These are phyloP conservation scores for Lysandra coridon DNA, from an alignment of 2,888 invertebrate species.

Conservation along the genomic window DNA sequence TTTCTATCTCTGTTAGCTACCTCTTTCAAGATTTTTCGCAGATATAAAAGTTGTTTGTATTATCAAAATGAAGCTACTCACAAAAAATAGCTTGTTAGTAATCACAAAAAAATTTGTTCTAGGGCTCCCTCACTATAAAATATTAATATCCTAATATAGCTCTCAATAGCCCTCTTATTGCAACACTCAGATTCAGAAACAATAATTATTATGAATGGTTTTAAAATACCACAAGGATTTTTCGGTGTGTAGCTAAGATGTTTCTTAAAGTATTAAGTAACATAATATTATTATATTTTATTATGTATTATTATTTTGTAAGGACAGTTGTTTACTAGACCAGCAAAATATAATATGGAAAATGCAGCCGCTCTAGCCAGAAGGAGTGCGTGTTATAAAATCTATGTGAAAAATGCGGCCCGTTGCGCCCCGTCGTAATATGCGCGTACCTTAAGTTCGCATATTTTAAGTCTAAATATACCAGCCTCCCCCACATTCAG, in stretches of 20 bases:
- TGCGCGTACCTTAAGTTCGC: not conserved
- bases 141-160: not conserved
- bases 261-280: not conserved
- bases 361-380: too few relatives aligned
- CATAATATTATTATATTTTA: too few relatives aligned
- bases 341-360: not conserved
- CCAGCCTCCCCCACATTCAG: constrained; percentile 40
- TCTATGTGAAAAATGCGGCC: not conserved
- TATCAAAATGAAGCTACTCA: too few relatives aligned
- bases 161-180: not conserved
- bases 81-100: too few relatives aligned
- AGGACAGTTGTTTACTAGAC: not conserved
- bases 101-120: not conserved
- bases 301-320: too few relatives aligned
- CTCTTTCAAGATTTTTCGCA: too few relatives aligned
- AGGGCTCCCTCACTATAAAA: not conserved
- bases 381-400: not conserved
- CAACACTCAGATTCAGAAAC: not conserved
- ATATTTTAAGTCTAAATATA: constrained; percentile 33
- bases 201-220: not conserved
- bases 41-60: too few relatives aligned
- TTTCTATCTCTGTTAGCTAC: too few relatives aligned
- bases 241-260: not conserved
- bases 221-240: not conserved
- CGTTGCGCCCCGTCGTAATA: not conserved